phyloP scores from a whole-genome alignment of 1,140 invertebrate species.

The Aphaenogaster ashmeadi region DNA sequence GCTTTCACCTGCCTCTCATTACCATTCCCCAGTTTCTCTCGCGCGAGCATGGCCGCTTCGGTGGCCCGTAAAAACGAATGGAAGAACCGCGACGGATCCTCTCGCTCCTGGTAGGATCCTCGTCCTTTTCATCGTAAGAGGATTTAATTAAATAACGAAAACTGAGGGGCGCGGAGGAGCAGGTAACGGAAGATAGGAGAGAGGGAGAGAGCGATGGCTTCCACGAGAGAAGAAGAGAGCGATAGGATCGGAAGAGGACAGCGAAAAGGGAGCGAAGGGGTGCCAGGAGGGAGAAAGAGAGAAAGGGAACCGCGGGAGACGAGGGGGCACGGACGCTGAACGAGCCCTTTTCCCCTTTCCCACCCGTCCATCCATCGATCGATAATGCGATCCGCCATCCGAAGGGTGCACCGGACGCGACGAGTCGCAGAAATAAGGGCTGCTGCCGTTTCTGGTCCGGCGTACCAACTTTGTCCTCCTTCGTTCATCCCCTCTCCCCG shows the following conservation, averaged over 20 bases:
- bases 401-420: slow-evolving; percentile 76
- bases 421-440: slow-evolving; percentile 78
- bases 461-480: slow-evolving; percentile 31
- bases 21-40: slow-evolving; percentile 36
- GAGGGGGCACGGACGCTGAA: slow-evolving; percentile 31
- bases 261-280: slow-evolving; percentile 8
- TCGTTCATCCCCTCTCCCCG: neutral
- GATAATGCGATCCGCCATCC: slow-evolving; percentile 76
- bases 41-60: slow-evolving; percentile 25
- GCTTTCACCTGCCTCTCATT: slow-evolving; percentile 41
- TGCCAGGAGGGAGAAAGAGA: slow-evolving; percentile 25
- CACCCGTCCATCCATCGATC: slow-evolving; percentile 72
- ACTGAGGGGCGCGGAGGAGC: neutral
- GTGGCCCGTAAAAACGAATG: slow-evolving; percentile 43
- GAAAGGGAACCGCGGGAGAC: neutral
- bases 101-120: neutral
- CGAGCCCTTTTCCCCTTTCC: slow-evolving; percentile 72
- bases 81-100: neutral
- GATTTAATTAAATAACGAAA: slow-evolving; percentile 71
- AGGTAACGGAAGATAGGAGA: neutral
- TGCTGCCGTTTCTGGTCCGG: slow-evolving; percentile 51
- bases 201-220: neutral
- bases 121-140: slow-evolving; percentile 36
- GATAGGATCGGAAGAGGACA: neutral
- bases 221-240: slow-evolving; percentile 2